Evolutionary conservation across 2,888 invertebrate genomes (phyloP), one percentile per base, ranked within the genome.

Genomic region (Drosophila nr. medialis): DNA sequence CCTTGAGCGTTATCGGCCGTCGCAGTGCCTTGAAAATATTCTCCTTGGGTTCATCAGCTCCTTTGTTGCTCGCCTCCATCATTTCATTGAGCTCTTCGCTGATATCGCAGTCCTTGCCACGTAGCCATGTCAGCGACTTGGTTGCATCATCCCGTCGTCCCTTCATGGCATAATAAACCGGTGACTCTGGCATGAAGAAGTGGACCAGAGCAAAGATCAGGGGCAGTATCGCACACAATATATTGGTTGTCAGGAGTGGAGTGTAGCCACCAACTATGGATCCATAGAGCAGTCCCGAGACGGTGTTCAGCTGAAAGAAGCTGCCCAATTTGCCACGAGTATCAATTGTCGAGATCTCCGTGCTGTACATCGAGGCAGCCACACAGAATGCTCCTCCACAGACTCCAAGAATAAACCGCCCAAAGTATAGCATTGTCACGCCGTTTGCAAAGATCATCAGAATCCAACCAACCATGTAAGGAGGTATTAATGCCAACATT

Each of bases 131-230:
- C 72, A 98, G 91, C 0, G 97, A 94, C 27, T 94, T 93, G 21
- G 94, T 93, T 0, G 98, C 97, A 58, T 95, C 95, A 0, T 94
- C 94, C 18, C 94, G 92, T 36, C 94, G 93, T 0, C 94, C 94
- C 86, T 95, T 95, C 40, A 77, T 75, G 55, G 96, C 93, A 64
- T 95, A 93, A 89, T 94, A 96, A 27, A 95, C 94, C 0, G 98
- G 98, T 2, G 96, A 96, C 92, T 98, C 98, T 0, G 98, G 98
- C 95, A 98, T 96, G 81, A 96, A 96, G 85, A 96, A 94, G 92
- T 97, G 96, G 0, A 95, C 92, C 0, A 94, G 80, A 0, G 95
- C 95, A 77, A 96, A 96, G 6, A 96, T 86, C 0, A 97, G 85
- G 0, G 97, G 91, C 50, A 92, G 42, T 4, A 88, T 64, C 21